Evolutionary conservation across 2,797 vertebrate species (phyloP).

Genomic region (Crotalus adamanteus): DNA sequence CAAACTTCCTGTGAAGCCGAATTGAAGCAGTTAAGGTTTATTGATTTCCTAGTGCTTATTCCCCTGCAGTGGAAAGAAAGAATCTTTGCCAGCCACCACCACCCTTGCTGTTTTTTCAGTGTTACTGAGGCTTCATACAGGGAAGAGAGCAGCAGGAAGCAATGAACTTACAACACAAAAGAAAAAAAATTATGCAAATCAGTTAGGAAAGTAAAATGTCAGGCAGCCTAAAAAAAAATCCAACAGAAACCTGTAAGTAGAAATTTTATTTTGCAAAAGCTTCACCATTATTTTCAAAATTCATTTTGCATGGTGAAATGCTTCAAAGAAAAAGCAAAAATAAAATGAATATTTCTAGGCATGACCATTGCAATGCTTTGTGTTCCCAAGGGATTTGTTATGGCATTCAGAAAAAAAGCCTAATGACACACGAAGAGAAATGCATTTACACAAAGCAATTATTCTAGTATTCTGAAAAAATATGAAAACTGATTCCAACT

Average conservation of each 20-base stretch:
- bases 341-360: not conserved
- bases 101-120: conserved; percentile 28
- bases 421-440: not conserved
- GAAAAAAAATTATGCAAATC: conserved; percentile 30
- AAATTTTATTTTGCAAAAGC: not conserved
- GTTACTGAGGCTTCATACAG: conserved; percentile 31
- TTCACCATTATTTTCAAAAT: not conserved
- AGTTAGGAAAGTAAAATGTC: not conserved
- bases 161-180: conserved; percentile 31
- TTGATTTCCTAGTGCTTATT: conserved; percentile 9
- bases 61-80: conserved; percentile 29
- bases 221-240: not conserved
- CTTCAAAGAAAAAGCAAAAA: not conserved
- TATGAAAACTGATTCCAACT: not conserved
- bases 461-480: not conserved
- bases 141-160: conserved; percentile 48
- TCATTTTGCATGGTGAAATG: not conserved
- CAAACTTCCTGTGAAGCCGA: not conserved
- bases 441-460: not conserved
- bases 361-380: not conserved
- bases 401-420: not conserved
- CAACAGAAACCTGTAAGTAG: not conserved
- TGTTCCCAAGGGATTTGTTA: not conserved
- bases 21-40: conserved; percentile 13
- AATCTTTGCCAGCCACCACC: conserved; percentile 26